A percentile compares a stretch with the other conserved stretches of the same genome.
These are phyloP conservation scores for Lithophane ornitopus DNA, from an alignment of 2,888 invertebrate genomes.

Conservation along the genomic window DNA sequence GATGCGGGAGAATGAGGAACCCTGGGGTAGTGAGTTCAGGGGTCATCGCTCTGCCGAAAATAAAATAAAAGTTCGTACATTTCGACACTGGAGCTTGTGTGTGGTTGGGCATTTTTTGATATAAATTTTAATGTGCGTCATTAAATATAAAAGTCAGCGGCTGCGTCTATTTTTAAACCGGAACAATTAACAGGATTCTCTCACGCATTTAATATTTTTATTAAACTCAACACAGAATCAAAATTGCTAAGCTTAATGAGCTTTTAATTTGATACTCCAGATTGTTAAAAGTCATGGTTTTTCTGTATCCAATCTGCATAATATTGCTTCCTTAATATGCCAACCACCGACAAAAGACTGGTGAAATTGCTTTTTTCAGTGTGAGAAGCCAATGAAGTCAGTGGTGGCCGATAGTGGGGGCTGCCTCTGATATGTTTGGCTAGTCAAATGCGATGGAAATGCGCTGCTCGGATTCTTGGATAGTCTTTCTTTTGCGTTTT, in stretches of 20 bases:
- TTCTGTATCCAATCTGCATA: conserved; percentile 82
- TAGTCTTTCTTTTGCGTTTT: conserved; percentile 71
- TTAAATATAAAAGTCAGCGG: conserved; percentile 46
- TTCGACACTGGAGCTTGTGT: conserved; percentile 34
- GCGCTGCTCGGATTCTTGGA: conserved; percentile 74
- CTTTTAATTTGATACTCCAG: conserved; percentile 56
- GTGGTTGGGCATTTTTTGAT: conserved; percentile 42
- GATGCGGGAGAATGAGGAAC: conserved; percentile 53
- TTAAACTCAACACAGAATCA: not conserved
- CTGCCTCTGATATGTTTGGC: conserved; percentile 85
- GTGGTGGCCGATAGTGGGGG: conserved; percentile 81
- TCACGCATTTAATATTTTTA: conserved; percentile 29
- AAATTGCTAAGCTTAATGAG: conserved; percentile 35
- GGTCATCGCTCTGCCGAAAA: conserved; percentile 55
- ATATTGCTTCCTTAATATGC: conserved; percentile 89
- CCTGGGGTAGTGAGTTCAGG: conserved; percentile 39
- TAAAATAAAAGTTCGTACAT: conserved; percentile 52
- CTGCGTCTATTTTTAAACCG: conserved; percentile 26
- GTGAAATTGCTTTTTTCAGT: conserved; percentile 87
- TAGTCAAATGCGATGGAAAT: conserved; percentile 90
- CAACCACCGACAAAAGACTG: conserved; percentile 78
- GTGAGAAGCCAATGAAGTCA: conserved; percentile 86
- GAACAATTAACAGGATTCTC: conserved; percentile 29
- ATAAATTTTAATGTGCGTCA: conserved; percentile 41
- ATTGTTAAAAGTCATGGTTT: conserved; percentile 63